Evolutionary conservation across 2,797 vertebrate species (phyloP), one percentile per base, ranked within the genome.

Genomic region (Enteromius radiatus): DNA sequence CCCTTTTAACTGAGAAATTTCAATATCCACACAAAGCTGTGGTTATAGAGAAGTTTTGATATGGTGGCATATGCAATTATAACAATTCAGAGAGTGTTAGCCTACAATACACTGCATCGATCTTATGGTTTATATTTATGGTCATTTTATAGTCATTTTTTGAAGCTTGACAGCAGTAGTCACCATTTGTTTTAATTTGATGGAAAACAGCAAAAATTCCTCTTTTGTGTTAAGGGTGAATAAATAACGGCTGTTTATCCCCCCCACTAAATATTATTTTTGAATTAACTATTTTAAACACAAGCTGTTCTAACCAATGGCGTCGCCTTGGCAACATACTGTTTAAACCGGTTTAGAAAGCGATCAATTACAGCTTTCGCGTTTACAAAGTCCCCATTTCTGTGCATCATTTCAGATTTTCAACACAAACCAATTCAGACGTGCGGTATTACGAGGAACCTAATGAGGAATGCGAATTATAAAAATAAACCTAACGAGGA

Each of bases 261-360:
- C 8, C 6, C 36, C 36, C 36, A 6, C 36, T 38, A 38, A 28
- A 28, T 63, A 17, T 31, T 17, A 63, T 31, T 63, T 63, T 17
- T 6, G 23, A 26, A 4, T 59, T 33, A 54, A 59, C 21, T 41
- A 21, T 4, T 59, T n/a, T 38, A 33, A 65, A 31, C 49, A 15
- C 23, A 11, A 45, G 28, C 52, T 67, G 68, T 21, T 21, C 38
- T 47, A 73, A 73, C 52, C 76, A 76, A 68, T 73, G 67, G 54
- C 49, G 80, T 85, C 75, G 8, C 71, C 78, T 77, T 79, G 65
- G 70, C 77, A 83, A 79, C 78, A 75, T n/a, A 76, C 33, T 78
- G 71, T 26, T 15, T 33, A 45, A 65, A 28, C 21, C n/a, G n/a
- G 28, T 23, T 77, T 10, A 10, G 14, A 69, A 45, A 7, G 41